Evolutionary conservation across 2,888 invertebrate species (phyloP).

Genomic region (Metalampra italica): DNA sequence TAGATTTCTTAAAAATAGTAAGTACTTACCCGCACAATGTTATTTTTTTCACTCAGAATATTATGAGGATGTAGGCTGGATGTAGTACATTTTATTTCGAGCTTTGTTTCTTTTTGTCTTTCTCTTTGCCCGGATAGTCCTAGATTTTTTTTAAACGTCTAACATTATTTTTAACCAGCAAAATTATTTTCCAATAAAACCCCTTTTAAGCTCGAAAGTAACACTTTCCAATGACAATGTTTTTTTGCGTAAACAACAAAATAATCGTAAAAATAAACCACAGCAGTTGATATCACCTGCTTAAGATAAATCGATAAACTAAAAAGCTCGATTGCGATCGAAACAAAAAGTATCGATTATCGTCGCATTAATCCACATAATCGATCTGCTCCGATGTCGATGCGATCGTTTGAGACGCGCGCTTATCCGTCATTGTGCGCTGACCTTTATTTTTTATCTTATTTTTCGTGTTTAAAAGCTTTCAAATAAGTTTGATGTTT

Average conservation of each 20-base stretch:
- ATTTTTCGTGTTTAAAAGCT: neutral
- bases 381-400: constrained; percentile 43
- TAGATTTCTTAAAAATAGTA: no score
- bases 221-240: neutral
- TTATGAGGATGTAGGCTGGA: no score
- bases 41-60: no score
- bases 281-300: neutral
- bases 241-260: neutral
- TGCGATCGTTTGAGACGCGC: constrained; percentile 25
- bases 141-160: no score
- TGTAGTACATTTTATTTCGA: no score
- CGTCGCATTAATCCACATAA: constrained; percentile 55
- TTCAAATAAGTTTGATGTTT: neutral
- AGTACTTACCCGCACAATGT: no score
- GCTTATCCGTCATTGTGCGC: constrained; percentile 46
- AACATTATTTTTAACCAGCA: no score
- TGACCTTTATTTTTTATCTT: constrained; percentile 11
- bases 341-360: constrained; percentile 51
- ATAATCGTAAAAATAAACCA: neutral
- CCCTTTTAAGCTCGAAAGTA: neutral
- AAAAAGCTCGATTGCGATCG: constrained; percentile 30
- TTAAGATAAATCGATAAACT: constrained; percentile 17
- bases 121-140: no score
- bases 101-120: no score
- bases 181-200: neutral